Evolutionary conservation across 2,888 invertebrate species (phyloP).

Genomic region (Eulithis testata): DNA sequence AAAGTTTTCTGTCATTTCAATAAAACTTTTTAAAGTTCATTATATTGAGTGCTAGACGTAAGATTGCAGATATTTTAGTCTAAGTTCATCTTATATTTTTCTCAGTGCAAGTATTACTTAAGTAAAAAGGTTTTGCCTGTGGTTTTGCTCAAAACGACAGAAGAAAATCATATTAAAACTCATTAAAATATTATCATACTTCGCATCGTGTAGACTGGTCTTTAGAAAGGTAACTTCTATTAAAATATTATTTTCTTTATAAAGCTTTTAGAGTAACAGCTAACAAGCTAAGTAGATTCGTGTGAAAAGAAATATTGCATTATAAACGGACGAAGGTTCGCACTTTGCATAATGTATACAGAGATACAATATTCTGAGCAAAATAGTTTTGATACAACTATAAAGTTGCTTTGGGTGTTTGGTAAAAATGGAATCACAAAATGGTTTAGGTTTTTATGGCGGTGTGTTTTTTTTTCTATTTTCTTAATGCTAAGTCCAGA

Average conservation of each 20-base stretch:
- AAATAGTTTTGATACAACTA: conserved; percentile 55
- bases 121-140: too few relatives aligned
- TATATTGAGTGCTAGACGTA: too few relatives aligned
- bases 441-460: conserved; percentile 16
- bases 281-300: conserved; percentile 21
- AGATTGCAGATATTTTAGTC: too few relatives aligned
- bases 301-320: conserved; percentile 32
- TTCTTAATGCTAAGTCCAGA: conserved; percentile 1
- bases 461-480: conserved; percentile 8
- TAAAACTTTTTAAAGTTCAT: too few relatives aligned
- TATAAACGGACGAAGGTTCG: conserved; percentile 35
- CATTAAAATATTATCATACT: background rate
- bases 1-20: too few relatives aligned
- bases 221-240: conserved; percentile 3
- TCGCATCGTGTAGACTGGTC: background rate
- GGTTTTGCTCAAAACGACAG: too few relatives aligned
- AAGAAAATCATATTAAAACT: background rate
- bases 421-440: conserved; percentile 23
- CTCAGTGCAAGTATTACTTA: too few relatives aligned
- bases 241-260: conserved; percentile 12
- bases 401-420: conserved; percentile 36
- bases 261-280: conserved; percentile 13
- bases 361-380: conserved; percentile 59
- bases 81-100: too few relatives aligned
- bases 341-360: conserved; percentile 63